These are phyloP conservation scores for Podarcis muralis DNA, from an alignment of 2,113 vertebrate species.

Conservation along the genomic window DNA sequence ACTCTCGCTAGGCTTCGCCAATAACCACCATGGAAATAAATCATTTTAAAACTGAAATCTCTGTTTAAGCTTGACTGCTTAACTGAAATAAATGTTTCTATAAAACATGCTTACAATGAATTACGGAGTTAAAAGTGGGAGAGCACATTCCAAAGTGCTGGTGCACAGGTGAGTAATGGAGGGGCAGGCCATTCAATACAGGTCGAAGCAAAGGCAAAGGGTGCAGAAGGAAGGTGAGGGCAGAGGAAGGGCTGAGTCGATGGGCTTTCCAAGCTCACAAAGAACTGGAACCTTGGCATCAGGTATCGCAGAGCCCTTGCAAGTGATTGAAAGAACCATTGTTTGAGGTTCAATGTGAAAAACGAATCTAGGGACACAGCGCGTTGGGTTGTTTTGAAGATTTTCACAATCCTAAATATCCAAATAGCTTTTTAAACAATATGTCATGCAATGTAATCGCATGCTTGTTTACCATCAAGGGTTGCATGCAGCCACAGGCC, in stretches of 20 bases:
- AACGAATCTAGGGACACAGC: background rate
- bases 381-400: background rate
- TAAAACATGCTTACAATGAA: background rate
- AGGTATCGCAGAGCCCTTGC: background rate
- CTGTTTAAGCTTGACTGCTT: constrained; percentile 14
- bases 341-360: background rate
- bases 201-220: background rate
- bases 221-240: background rate
- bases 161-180: background rate
- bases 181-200: background rate
- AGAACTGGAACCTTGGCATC: background rate
- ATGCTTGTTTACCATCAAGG: background rate
- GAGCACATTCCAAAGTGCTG: background rate
- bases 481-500: background rate
- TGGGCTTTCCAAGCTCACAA: background rate
- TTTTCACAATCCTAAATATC: background rate
- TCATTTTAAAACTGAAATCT: constrained; percentile 25
- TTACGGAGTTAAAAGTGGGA: rapidly evolving
- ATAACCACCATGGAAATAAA: constrained; percentile 2
- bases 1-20: background rate
- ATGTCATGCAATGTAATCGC: background rate
- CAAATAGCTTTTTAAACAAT: background rate
- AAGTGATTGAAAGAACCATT: background rate
- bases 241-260: background rate
- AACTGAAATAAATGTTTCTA: background rate